Evolutionary conservation across 2,888 invertebrate genomes (phyloP).

Genomic region (Ichneumoninae sp.): DNA sequence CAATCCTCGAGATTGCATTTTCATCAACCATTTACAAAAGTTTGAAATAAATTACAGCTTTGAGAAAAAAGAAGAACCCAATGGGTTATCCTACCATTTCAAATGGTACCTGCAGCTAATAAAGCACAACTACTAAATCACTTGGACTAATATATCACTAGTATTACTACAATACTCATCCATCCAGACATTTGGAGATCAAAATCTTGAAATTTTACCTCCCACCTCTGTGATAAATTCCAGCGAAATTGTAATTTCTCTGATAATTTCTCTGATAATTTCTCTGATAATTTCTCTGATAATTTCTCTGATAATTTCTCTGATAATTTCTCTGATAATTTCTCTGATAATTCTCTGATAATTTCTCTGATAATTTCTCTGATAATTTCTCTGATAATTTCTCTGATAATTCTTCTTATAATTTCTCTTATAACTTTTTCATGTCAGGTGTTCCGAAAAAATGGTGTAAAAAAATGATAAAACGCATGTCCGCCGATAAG

Average conservation of each 20-base stretch:
- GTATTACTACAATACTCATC: too few relatives aligned
- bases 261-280: background rate
- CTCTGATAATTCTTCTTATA: background rate
- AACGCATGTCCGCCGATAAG: conserved; percentile 41
- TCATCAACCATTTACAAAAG: background rate
- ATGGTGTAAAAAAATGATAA: background rate
- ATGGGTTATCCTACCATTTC: too few relatives aligned
- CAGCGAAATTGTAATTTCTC: background rate
- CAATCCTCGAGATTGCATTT: conserved; percentile 5
- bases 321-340: background rate
- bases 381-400: too few relatives aligned
- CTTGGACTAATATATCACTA: too few relatives aligned
- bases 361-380: background rate
- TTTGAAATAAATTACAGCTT: conserved; percentile 5
- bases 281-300: too few relatives aligned
- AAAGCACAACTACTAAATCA: too few relatives aligned
- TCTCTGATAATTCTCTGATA: background rate
- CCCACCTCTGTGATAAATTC: too few relatives aligned
- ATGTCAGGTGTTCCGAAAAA: background rate
- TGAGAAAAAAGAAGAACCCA: background rate
- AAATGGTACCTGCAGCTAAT: too few relatives aligned
- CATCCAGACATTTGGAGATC: too few relatives aligned
- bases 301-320: background rate
- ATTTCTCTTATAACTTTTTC: background rate
- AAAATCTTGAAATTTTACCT: too few relatives aligned